phyloP scores from a whole-genome alignment of 2,888 invertebrate genomes.

The Rhagonycha fulva region DNA sequence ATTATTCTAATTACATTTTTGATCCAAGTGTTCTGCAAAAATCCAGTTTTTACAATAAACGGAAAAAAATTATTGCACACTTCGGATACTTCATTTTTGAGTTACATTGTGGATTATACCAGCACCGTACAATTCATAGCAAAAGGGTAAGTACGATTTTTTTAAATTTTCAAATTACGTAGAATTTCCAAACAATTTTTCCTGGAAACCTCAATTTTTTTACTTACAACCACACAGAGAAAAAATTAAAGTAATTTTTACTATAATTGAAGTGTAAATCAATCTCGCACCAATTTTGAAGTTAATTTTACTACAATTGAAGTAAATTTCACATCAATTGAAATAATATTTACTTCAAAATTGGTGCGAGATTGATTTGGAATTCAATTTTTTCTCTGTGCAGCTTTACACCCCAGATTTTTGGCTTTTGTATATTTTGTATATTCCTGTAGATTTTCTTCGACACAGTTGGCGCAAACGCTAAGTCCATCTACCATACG shows the following conservation, averaged over 20 bases:
- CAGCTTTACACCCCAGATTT: too few species aligned
- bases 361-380: too few species aligned
- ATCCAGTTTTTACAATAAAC: constrained; percentile 51
- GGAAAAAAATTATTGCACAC: constrained; percentile 65
- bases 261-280: too few species aligned
- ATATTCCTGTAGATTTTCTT: neutral
- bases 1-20: neutral
- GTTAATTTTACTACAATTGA: too few species aligned
- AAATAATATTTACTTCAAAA: too few species aligned
- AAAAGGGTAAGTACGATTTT: constrained; percentile 50
- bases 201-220: neutral
- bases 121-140: constrained; percentile 60
- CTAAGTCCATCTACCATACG: constrained; percentile 57
- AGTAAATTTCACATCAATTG: too few species aligned
- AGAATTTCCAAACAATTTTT: neutral
- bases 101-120: constrained; percentile 73
- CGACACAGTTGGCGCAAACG: neutral
- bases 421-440: neutral
- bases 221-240: too few species aligned
- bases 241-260: too few species aligned
- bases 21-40: neutral
- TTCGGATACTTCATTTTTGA: constrained; percentile 72
- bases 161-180: neutral
- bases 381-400: too few species aligned
- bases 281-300: too few species aligned